Conservation (phyloP, 2,113 vertebrate genomes). For the Mustela nigripes region DNA sequence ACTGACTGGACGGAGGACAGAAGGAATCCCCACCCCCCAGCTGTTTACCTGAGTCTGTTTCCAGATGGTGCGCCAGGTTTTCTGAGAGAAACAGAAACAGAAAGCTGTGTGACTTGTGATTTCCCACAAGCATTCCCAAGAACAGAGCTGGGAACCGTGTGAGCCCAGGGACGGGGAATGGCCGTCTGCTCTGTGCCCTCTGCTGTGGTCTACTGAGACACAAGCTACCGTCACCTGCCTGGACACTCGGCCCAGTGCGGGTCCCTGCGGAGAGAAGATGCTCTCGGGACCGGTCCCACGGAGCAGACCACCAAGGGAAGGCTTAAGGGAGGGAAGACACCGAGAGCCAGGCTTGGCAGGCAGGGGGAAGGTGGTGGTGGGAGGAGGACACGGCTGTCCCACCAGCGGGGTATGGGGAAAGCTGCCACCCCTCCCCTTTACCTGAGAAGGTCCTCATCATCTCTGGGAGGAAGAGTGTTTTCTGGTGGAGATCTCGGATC, state of each 20-base stretch:
- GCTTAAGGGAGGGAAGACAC: neutral
- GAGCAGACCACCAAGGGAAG: neutral
- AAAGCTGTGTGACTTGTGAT: neutral
- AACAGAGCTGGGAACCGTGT: neutral
- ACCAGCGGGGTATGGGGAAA: neutral
- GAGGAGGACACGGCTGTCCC: neutral
- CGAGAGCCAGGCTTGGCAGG: neutral
- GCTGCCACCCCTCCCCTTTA: neutral
- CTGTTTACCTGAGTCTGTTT: constrained; percentile 70
- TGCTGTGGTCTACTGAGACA: neutral
- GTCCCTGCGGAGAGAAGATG: neutral
- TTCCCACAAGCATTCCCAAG: neutral
- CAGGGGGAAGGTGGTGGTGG: neutral
- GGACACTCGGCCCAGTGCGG: neutral
- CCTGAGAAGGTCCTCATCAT: constrained; percentile 69
- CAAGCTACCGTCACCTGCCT: neutral
- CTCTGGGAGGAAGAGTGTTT: constrained; percentile 62
- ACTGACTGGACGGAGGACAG: too few species aligned
- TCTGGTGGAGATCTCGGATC: constrained; percentile 64
- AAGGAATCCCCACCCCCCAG: too few species aligned
- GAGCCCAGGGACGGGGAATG: neutral
- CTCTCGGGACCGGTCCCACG: neutral
- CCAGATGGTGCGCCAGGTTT: constrained; percentile 69
- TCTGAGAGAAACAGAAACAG: constrained; percentile 64
- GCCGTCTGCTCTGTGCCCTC: neutral